Evolutionary conservation across 2,888 invertebrate genomes (phyloP).

Genomic region (Amitus sp.): DNA sequence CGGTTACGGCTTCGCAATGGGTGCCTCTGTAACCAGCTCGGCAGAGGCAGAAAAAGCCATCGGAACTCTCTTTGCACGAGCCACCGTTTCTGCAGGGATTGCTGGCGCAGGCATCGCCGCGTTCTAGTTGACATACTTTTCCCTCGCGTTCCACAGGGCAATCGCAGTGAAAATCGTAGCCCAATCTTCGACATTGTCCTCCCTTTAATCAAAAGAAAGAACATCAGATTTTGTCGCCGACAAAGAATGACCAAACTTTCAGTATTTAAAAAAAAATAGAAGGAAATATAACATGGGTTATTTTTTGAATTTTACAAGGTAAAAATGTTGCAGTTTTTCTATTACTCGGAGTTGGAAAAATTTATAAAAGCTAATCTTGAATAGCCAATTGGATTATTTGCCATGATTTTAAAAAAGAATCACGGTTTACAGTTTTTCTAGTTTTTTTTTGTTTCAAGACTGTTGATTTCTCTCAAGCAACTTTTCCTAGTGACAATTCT

Average conservation of each 20-base stretch:
- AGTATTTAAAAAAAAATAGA: neutral
- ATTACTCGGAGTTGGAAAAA: neutral
- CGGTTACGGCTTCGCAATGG: conserved; percentile 87
- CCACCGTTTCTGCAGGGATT: conserved; percentile 93
- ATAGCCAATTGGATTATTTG: too few species aligned
- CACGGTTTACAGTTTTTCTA: too few species aligned
- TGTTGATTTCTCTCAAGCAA: too few species aligned
- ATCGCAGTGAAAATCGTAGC: conserved; percentile 84
- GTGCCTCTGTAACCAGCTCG: conserved; percentile 91
- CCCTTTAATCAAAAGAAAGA: conserved; percentile 67
- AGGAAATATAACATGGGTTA: too few species aligned
- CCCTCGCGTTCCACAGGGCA: conserved; percentile 85
- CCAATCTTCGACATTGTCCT: conserved; percentile 85
- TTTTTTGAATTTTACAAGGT: too few species aligned
- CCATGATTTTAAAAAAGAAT: too few species aligned
- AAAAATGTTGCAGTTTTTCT: too few species aligned
- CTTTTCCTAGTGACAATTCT: too few species aligned
- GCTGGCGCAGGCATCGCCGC: conserved; percentile 84
- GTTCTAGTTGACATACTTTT: conserved; percentile 83
- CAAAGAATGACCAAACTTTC: too few species aligned
- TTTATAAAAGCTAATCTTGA: too few species aligned
- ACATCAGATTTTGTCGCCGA: too few species aligned
- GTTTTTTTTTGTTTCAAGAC: too few species aligned
- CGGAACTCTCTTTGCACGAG: conserved; percentile 88
- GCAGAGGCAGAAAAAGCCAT: conserved; percentile 92